These are phyloP conservation scores for Sweltsa coloradensis DNA, from an alignment of 1,140 invertebrate species.

Conservation along the genomic window DNA sequence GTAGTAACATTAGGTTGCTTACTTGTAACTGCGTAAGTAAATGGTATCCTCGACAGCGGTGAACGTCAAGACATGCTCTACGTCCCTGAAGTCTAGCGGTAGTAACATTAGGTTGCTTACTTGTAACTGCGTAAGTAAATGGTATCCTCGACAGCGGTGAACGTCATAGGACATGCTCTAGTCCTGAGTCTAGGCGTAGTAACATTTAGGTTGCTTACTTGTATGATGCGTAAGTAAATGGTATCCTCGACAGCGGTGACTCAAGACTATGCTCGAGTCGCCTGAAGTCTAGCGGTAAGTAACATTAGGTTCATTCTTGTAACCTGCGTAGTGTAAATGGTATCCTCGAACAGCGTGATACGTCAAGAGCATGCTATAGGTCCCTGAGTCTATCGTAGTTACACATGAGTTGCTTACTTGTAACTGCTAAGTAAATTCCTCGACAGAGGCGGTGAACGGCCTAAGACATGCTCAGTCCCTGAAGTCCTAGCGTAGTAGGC, in stretches of 20 bases:
- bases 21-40: slow-evolving; percentile 78
- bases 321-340: slow-evolving; percentile 83
- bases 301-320: too few relatives aligned
- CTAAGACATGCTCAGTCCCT: slow-evolving; percentile 89
- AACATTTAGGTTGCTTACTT: too few relatives aligned
- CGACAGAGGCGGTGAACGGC: too few relatives aligned
- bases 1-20: too few relatives aligned
- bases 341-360: slow-evolving; percentile 72
- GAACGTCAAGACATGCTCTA: slow-evolving; percentile 88
- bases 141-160: slow-evolving; percentile 68
- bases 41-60: slow-evolving; percentile 72
- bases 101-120: too few relatives aligned
- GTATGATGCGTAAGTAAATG: slow-evolving; percentile 82
- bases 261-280: slow-evolving; percentile 86
- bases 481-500: too few relatives aligned
- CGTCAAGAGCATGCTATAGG: slow-evolving; percentile 83
- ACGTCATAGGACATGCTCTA: slow-evolving; percentile 86
- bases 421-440: too few relatives aligned
- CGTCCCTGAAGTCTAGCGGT: slow-evolving; percentile 79
- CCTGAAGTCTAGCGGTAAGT: too few relatives aligned
- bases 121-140: slow-evolving; percentile 82
- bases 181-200: slow-evolving; percentile 81
- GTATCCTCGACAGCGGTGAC: slow-evolving; percentile 71
- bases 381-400: slow-evolving; percentile 86
- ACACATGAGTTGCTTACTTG: too few relatives aligned